Base-by-base conservation (phyloP, 1,140 invertebrate species). In the Drosophila equinoxialis region DNA sequence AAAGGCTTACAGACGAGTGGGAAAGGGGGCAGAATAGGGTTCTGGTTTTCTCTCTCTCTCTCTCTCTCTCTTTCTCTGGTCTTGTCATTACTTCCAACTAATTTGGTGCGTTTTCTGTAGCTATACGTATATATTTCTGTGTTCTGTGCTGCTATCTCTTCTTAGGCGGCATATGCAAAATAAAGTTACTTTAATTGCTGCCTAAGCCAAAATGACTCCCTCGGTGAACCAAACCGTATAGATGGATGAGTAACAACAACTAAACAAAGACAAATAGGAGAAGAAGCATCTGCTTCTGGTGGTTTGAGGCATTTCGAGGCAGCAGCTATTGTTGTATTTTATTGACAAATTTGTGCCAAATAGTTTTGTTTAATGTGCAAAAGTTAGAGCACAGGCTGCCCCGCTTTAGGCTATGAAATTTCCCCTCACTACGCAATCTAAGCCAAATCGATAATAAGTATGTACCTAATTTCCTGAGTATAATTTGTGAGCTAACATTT, bases 161-260 rank as follows among this genome's bases (percentile, higher is more conserved):
- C 17, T 17, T 23, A 11, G 30, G 63, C 14, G 59, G 62, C 71
- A 79, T 67, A 80, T 79, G 78, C 72, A 71, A 67, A 51, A 60
- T 48, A 26, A 70, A 37, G 68, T 37, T 63, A 48, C 72, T 77
- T 70, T 80, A 80, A 76, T 81, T 72, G 68, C 61, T 64, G 71
- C 68, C 71, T 59, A 74, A 74, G 57, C 54, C 54, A 30, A 48
- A 57, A 57, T 57, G 33, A 17, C 7, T 33, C 33, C 55, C 55
- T 33, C n/a, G 35, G n/a, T 37, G 30, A 37, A 17, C n/a, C 17
- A 59, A 59, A 10, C 14, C 35, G 11, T 13, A 39, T 11, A 39
- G 37, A 39, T 39, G 37, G 11, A 39, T 39, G 11, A 39, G 37
- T 39, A 13, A 13, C 35, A 37, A 37, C 35, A 10, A 37, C 35